A percentile compares a stretch with the other conserved stretches of the same genome.
Conservation (phyloP, 2,113 vertebrate genomes). For the Panurus biarmicus region DNA sequence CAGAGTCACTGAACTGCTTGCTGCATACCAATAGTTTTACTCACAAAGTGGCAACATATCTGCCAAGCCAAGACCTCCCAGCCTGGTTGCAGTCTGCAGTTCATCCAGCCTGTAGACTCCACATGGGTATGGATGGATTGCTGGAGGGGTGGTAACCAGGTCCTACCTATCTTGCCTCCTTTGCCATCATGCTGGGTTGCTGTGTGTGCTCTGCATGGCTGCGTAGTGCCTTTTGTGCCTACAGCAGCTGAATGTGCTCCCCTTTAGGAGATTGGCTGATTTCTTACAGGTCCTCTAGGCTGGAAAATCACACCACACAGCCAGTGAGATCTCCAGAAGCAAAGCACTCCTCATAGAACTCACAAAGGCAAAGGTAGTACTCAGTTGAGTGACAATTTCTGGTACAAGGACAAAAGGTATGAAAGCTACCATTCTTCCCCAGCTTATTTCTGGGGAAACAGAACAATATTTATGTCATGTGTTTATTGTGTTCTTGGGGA, state of each 20-base stretch:
- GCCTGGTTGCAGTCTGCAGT: neutral
- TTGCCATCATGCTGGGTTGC: neutral
- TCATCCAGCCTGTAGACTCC: neutral
- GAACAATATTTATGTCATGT: no score
- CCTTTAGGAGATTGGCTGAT: neutral
- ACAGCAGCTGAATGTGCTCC: neutral
- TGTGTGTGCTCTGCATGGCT: neutral
- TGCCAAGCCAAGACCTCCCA: neutral
- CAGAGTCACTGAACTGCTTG: neutral
- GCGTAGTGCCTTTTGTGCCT: neutral
- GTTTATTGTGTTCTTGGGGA: no score
- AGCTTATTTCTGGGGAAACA: neutral
- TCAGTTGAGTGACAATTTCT: neutral
- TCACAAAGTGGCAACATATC: neutral
- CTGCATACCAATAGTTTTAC: neutral
- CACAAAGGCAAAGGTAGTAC: neutral
- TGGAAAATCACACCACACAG: neutral
- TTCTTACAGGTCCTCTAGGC: neutral
- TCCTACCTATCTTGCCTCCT: neutral
- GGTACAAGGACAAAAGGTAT: neutral
- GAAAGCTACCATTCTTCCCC: neutral
- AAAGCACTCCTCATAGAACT: neutral
- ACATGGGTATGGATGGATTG: neutral
- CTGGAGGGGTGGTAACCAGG: neutral
- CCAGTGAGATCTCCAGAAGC: neutral